Evolutionary conservation across 2,888 invertebrate genomes (phyloP), one percentile per base, ranked within the genome.

Genomic region (Dichetophora obliterata): DNA sequence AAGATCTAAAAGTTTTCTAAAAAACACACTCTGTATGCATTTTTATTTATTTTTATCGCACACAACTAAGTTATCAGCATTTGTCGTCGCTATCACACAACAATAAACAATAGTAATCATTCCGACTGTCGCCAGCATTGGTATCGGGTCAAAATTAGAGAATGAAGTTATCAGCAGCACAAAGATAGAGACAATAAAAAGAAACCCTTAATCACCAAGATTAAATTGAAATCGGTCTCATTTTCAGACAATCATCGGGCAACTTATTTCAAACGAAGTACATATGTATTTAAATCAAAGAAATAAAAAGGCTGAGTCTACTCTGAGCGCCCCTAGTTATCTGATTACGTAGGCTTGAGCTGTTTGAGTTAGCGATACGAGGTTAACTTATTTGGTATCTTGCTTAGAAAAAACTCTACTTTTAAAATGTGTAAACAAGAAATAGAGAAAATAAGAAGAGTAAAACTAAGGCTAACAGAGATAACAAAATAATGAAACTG

Each of bases 41-140:
- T 59, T 27, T 14, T 59, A 19, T 19, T 57, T 57, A 4, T 57
- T 22, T 19, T 5, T 27, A 14, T 6, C 22, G 14, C 6, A 59
- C 11, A 24, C 57, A 27, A 59, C 57, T 24, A 52, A 11, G 31
- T 52, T 34, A 69, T 69, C 69, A 69, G 50, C 34, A n/a, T 14
- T n/a, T 8, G 69, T 48, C 24, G 50, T 27, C 19, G 48, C 50
- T 48, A 50, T 50, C 68, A 48, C 43, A 24, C 22, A 57, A 57
- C 37, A 50, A 70, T 70, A 70, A 70, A 70, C 54, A 54, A 70
- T 70, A 70, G 34, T 70, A 54, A 70, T 54, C 54, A 70, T 19
- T 70, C 34, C 14, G 54, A 34, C 54, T 31, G 70, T 50, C 31
- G 24, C 27, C 52, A 68, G 24, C 68, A 50, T 16, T 54, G 34